Conservation (phyloP, 1,140 invertebrate species). For the Andricus grossulariae region DNA sequence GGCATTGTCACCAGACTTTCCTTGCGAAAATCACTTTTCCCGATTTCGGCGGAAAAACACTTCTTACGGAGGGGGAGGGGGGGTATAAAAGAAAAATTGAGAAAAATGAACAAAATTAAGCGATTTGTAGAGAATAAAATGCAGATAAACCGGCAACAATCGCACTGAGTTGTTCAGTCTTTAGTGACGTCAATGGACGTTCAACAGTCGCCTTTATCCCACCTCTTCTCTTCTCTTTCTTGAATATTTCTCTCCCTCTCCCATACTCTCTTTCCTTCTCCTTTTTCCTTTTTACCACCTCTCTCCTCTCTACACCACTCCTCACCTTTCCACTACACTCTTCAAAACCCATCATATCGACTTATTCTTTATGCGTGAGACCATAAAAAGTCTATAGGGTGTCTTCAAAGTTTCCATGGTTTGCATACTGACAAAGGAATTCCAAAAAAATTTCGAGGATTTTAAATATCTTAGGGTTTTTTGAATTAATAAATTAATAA, state of each 20-base stretch:
- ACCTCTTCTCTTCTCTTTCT: constrained; percentile 34
- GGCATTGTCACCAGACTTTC: constrained; percentile 6
- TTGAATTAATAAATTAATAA: too few species aligned
- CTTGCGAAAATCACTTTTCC: background rate
- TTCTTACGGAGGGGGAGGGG: background rate
- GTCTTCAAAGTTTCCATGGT: background rate
- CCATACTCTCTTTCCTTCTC: constrained; percentile 34
- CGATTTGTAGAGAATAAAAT: background rate
- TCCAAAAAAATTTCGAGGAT: too few species aligned
- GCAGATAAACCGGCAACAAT: constrained; percentile 43
- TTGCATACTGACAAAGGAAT: too few species aligned
- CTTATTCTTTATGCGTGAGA: background rate
- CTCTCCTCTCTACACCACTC: too few species aligned
- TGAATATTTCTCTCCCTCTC: constrained; percentile 45
- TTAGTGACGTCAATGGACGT: constrained; percentile 55
- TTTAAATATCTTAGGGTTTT: too few species aligned
- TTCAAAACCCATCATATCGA: constrained; percentile 38
- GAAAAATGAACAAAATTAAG: background rate
- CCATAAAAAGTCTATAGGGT: background rate
- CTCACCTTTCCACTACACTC: constrained; percentile 38
- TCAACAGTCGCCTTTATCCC: constrained; percentile 52
- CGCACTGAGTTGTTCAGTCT: constrained; percentile 33
- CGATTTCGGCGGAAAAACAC: background rate
- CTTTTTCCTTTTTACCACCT: constrained; percentile 1
- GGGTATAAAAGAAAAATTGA: background rate